Conservation (phyloP, 2,797 vertebrate genomes). For the Naso thynnoides region DNA sequence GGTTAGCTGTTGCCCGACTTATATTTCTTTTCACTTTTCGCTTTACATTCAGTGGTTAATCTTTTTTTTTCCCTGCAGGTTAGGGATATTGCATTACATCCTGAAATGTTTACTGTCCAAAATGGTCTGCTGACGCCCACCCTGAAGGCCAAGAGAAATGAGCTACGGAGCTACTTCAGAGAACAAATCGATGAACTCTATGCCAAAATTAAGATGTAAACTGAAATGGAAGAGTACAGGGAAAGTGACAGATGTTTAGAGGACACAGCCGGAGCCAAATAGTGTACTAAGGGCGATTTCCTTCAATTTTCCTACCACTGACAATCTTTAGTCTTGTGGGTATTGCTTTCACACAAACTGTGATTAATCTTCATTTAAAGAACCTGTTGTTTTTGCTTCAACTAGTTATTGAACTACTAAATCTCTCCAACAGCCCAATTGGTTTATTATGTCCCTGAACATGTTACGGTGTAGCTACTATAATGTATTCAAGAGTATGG, state of each 20-base stretch:
- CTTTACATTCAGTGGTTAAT: neutral
- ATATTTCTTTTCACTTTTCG: neutral
- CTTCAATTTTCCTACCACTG: slow-evolving; percentile 22
- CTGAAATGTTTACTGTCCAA: slow-evolving; percentile 93
- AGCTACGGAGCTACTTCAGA: slow-evolving; percentile 89
- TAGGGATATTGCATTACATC: slow-evolving; percentile 89
- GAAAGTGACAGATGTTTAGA: slow-evolving; percentile 24
- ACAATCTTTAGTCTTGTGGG: neutral
- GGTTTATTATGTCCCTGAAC: slow-evolving; percentile 9
- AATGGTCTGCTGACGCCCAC: slow-evolving; percentile 97
- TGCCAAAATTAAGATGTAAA: slow-evolving; percentile 91
- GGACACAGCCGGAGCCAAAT: slow-evolving; percentile 42
- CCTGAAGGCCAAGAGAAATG: slow-evolving; percentile 92
- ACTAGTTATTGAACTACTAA: slow-evolving; percentile 5
- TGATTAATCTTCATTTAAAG: slow-evolving; percentile 15
- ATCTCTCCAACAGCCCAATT: neutral
- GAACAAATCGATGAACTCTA: slow-evolving; percentile 93
- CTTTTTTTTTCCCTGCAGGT: slow-evolving; percentile 81
- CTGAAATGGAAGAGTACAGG: neutral
- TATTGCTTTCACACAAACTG: slow-evolving; percentile 15
- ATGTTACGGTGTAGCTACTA: neutral
- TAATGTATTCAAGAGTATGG: neutral
- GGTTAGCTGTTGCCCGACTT: neutral
- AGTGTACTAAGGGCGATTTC: neutral
- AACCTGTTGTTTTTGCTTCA: slow-evolving; percentile 1